A percentile compares a stretch with the other conserved stretches of the same genome.
phyloP scores from a whole-genome alignment of 2,797 vertebrate species.

The Trachurus trachurus region DNA sequence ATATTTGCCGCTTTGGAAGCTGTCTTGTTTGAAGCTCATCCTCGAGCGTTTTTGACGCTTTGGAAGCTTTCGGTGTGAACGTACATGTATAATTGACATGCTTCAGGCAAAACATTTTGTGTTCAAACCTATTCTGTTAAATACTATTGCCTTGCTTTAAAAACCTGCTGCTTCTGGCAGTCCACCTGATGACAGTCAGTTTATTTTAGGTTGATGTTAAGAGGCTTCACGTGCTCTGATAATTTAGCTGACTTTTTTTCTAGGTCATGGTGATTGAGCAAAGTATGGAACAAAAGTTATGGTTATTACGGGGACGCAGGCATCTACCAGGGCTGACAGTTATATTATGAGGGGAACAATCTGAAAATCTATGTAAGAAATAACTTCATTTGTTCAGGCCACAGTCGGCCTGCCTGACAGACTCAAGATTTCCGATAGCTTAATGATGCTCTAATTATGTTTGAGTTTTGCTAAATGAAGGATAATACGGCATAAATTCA shows the following conservation, averaged over 20 bases:
- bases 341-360: background rate
- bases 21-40: too few species aligned
- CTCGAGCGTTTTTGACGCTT: too few species aligned
- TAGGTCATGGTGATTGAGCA: conserved; percentile 24
- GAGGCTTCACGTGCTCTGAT: background rate
- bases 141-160: background rate
- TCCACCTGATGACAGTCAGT: background rate
- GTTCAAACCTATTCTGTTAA: background rate
- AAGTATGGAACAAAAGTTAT: conserved; percentile 10
- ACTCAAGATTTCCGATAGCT: background rate
- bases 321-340: background rate
- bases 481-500: background rate
- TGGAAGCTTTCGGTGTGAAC: too few species aligned
- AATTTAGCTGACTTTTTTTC: conserved; percentile 6
- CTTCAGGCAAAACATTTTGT: too few species aligned
- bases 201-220: background rate
- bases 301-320: background rate
- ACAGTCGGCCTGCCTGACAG: background rate
- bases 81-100: too few species aligned
- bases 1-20: too few species aligned
- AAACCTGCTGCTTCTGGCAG: background rate
- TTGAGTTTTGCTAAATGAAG: background rate
- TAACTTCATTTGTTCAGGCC: background rate
- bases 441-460: background rate
- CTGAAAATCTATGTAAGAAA: conserved; percentile 8